Percentiles rank a stretch among this genome's conserved stretches.
Conservation (phyloP, 2,888 invertebrate species). For the Agrochola circellaris region DNA sequence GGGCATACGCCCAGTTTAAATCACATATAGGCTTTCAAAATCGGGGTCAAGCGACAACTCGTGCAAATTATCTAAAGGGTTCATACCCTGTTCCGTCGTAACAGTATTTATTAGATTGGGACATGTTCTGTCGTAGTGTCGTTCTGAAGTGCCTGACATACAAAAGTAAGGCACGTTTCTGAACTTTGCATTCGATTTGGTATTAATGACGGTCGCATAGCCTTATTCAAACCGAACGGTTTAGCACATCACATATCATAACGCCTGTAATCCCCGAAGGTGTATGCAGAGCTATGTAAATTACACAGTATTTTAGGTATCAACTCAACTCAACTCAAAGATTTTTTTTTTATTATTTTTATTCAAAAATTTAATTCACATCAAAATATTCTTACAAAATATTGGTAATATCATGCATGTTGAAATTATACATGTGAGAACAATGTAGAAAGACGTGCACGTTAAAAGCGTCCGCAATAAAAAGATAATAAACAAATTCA, state of each 20-base stretch:
- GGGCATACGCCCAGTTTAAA: not conserved
- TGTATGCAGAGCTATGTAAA: too few relatives aligned
- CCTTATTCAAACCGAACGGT: too few relatives aligned
- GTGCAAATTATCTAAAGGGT: not conserved
- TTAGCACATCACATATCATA: not conserved
- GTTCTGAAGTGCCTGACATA: slow-evolving; percentile 4
- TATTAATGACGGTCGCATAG: slow-evolving; percentile 12
- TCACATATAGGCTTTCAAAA: not conserved
- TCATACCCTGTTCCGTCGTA: not conserved
- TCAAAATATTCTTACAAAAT: too few relatives aligned
- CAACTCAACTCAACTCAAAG: too few relatives aligned
- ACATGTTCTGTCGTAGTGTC: not conserved
- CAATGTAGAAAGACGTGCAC: too few relatives aligned
- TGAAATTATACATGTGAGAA: too few relatives aligned
- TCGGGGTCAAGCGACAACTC: slow-evolving; percentile 9
- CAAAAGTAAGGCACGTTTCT: slow-evolving; percentile 25
- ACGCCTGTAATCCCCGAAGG: not conserved
- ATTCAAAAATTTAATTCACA: too few relatives aligned
- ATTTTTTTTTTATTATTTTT: too few relatives aligned
- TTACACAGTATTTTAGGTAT: too few relatives aligned
- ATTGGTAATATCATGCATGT: too few relatives aligned
- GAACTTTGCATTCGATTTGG: slow-evolving; percentile 25
- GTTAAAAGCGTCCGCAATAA: too few relatives aligned
- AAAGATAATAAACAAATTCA: too few relatives aligned
- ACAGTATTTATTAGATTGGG: not conserved